Conservation (phyloP, 1,140 invertebrate genomes). For the Battus philenor region DNA sequence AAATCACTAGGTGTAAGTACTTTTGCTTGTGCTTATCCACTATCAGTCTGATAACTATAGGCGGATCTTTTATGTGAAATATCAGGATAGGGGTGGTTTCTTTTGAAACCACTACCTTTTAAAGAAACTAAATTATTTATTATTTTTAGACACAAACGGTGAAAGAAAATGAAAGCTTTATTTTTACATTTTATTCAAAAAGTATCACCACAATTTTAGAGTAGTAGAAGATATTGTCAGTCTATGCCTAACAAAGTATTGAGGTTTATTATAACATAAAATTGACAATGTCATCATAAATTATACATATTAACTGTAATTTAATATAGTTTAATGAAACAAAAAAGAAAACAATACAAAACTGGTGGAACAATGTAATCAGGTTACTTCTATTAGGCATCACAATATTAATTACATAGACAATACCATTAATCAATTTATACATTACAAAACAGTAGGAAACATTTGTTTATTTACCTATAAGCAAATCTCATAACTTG, state of each 20-base stretch:
- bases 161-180: constrained; percentile 19
- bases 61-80: no score
- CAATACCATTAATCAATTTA: constrained; percentile 14
- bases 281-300: constrained; percentile 1
- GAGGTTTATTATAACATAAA: constrained; percentile 25
- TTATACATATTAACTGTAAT: constrained; percentile 3
- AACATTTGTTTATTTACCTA: constrained; percentile 10
- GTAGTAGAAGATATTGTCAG: constrained; percentile 63
- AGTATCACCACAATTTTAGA: constrained; percentile 62
- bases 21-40: no score
- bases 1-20: no score
- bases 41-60: no score
- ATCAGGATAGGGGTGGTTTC: no score
- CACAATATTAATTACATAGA: constrained; percentile 12
- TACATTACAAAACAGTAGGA: constrained; percentile 13
- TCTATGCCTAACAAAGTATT: constrained; percentile 37
- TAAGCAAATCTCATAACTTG: constrained; percentile 10
- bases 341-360: constrained; percentile 12
- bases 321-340: neutral
- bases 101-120: no score
- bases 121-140: no score
- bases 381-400: constrained; percentile 3
- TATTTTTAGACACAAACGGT: no score
- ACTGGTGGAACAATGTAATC: constrained; percentile 4
- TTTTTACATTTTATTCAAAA: constrained; percentile 58